phyloP scores from a whole-genome alignment of 2,888 invertebrate species.

The Caradrina clavipalpis region DNA sequence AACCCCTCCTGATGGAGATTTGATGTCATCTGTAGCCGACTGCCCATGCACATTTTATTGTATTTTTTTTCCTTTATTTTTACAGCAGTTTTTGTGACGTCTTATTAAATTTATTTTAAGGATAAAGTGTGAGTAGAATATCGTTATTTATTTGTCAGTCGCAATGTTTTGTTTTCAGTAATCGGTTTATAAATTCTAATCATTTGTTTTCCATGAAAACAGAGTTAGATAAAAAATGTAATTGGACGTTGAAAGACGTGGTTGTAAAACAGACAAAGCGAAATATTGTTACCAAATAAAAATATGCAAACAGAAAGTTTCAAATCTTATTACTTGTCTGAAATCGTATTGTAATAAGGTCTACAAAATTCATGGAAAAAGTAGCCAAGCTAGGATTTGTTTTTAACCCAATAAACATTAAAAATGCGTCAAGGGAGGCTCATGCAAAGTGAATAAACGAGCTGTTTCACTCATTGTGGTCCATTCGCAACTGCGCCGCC shows the following conservation, averaged over 20 bases:
- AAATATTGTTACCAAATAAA: conserved; percentile 4
- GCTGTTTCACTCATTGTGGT: conserved; percentile 73
- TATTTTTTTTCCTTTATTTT: conserved; percentile 45
- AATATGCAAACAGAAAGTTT: not conserved
- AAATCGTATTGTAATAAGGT: not conserved
- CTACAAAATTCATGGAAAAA: not conserved
- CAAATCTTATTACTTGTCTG: not conserved
- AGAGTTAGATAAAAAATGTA: not conserved
- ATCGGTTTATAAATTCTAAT: not conserved
- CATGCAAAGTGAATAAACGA: conserved; percentile 71
- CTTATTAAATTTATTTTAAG: conserved; percentile 40
- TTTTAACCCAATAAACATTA: conserved; percentile 56
- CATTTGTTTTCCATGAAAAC: conserved; percentile 1
- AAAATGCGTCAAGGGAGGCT: conserved; percentile 67
- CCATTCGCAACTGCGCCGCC: conserved; percentile 72
- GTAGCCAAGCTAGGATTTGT: not conserved
- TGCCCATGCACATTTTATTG: conserved; percentile 57
- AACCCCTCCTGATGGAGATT: conserved; percentile 81
- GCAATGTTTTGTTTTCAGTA: conserved; percentile 3
- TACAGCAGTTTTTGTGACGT: conserved; percentile 40
- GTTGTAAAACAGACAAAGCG: conserved; percentile 1
- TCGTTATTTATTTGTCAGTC: conserved; percentile 30
- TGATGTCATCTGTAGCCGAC: conserved; percentile 77
- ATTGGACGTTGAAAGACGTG: conserved; percentile 13
- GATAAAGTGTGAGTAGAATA: conserved; percentile 29